Conservation (phyloP, 92 coral and sea anemone species). For the Zoanthus gigantus region DNA sequence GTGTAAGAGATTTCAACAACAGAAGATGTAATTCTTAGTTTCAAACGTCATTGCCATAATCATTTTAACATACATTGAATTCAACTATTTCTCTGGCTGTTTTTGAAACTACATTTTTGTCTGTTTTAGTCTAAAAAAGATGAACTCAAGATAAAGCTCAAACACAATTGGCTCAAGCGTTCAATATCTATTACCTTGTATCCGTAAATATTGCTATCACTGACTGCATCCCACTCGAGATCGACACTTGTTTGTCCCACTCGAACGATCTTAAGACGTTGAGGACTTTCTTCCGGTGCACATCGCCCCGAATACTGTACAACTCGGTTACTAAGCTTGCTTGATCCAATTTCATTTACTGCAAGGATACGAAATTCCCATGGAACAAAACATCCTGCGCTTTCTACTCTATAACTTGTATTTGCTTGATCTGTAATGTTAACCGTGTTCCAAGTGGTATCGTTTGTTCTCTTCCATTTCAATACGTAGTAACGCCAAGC, state of each 20-base stretch:
- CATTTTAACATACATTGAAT: no score
- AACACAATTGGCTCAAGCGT: background rate
- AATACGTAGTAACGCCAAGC: background rate
- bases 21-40: no score
- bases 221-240: slow-evolving; percentile 17
- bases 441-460: slow-evolving; percentile 14
- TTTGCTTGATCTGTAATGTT: slow-evolving; percentile 18
- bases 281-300: slow-evolving; percentile 1
- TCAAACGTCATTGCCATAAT: no score
- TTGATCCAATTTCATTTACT: slow-evolving; percentile 11
- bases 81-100: no score
- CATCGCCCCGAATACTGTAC: background rate
- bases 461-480: background rate
- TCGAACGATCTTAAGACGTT: background rate
- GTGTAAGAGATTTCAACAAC: no score
- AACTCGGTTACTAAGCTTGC: slow-evolving; percentile 5
- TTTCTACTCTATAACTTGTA: background rate
- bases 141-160: no score
- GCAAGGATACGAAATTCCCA: slow-evolving; percentile 23
- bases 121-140: no score
- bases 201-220: background rate
- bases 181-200: background rate
- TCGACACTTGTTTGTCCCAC: background rate
- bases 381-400: slow-evolving; percentile 1
- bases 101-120: no score